Percentiles rank a stretch among this genome's conserved stretches.
phyloP scores from a whole-genome alignment of 2,113 vertebrate genomes.

The Peromyscus polionotus region DNA sequence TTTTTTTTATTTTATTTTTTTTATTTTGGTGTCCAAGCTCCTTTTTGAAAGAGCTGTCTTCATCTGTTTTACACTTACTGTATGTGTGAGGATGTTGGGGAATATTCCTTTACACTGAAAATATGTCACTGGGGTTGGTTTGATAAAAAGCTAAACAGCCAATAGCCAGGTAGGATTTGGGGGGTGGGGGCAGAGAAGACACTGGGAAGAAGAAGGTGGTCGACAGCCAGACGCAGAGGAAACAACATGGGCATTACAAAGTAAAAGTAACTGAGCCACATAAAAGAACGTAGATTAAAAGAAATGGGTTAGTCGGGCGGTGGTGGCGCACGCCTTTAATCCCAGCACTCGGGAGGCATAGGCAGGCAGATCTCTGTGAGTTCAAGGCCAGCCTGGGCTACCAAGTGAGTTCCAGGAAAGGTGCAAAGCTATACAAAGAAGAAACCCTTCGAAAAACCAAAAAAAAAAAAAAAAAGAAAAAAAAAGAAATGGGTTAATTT shows the following conservation, averaged over 20 bases:
- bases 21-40: neutral
- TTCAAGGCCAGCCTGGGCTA: no score
- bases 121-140: neutral
- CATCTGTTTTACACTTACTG: neutral
- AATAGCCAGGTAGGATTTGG: no score
- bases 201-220: neutral
- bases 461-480: no score
- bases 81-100: neutral
- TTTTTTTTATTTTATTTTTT: no score
- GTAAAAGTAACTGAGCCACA: neutral
- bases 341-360: no score
- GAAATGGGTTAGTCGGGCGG: no score
- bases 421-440: no score
- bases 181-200: neutral
- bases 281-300: neutral
- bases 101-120: neutral
- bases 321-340: no score
- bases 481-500: no score
- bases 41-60: neutral
- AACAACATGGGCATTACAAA: neutral
- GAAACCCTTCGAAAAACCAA: no score
- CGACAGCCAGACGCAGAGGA: neutral
- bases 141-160: neutral
- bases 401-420: no score
- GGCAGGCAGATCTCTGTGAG: no score